A percentile compares a stretch with the other conserved stretches of the same genome.
phyloP scores from a whole-genome alignment of 2,888 invertebrate species.

The Pandemis heparana region DNA sequence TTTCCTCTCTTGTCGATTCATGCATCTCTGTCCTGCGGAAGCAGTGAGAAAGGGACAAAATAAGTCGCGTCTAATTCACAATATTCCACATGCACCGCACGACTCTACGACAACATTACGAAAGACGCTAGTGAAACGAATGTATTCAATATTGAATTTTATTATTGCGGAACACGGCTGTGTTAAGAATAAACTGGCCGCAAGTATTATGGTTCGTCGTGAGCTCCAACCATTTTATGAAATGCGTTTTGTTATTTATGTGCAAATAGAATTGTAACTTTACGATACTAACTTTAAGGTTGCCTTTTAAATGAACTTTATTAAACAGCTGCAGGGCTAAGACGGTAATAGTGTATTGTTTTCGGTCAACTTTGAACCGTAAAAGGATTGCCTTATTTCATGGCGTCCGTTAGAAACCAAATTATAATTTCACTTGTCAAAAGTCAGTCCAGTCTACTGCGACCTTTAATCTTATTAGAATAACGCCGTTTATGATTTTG shows the following conservation, averaged over 20 bases:
- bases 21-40: not conserved
- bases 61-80: conserved; percentile 40
- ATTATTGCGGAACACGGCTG: conserved; percentile 5
- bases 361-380: conserved; percentile 67
- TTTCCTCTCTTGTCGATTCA: not conserved
- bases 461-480: not conserved
- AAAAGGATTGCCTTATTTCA: conserved; percentile 60
- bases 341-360: conserved; percentile 53
- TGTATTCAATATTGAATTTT: conserved; percentile 11
- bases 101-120: conserved; percentile 45
- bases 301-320: conserved; percentile 33
- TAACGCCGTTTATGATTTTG: not conserved
- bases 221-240: conserved; percentile 10
- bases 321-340: conserved; percentile 27
- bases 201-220: conserved; percentile 5
- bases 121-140: not conserved
- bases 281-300: not conserved
- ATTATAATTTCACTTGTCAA: conserved; percentile 41
- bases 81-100: conserved; percentile 64
- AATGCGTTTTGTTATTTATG: conserved; percentile 3
- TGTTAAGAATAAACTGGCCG: not conserved
- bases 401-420: conserved; percentile 50
- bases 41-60: not conserved
- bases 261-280: not conserved
- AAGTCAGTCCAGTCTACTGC: not conserved